phyloP scores from a whole-genome alignment of 2,113 vertebrate species.

The Pongo pygmaeus region DNA sequence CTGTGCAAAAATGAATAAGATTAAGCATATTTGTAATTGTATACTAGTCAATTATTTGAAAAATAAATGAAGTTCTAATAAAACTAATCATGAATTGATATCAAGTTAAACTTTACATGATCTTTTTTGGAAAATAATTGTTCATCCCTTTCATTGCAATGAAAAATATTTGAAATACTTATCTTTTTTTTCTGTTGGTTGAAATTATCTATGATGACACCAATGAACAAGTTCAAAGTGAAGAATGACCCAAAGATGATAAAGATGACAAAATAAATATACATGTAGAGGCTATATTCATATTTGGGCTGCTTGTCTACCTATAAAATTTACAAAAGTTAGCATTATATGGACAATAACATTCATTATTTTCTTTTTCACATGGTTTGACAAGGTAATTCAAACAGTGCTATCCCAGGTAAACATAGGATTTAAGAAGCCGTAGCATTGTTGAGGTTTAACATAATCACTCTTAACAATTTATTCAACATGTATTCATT shows the following conservation, averaged over 20 bases:
- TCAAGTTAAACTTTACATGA: slow-evolving; percentile 17
- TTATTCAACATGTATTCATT: neutral
- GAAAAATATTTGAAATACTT: slow-evolving; percentile 86
- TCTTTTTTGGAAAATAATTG: neutral
- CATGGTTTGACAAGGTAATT: neutral
- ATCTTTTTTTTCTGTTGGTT: slow-evolving; percentile 99
- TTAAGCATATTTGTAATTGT: neutral
- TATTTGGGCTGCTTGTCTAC: slow-evolving; percentile 88
- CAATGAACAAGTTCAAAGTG: slow-evolving; percentile 98
- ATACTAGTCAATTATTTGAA: neutral
- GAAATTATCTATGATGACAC: slow-evolving; percentile 99
- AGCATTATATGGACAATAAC: slow-evolving; percentile 54
- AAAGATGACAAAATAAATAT: slow-evolving; percentile 96
- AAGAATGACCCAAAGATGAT: slow-evolving; percentile 98
- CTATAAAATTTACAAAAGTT: slow-evolving; percentile 82
- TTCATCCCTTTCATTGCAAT: slow-evolving; percentile 16
- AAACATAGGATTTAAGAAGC: neutral
- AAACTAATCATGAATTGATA: neutral
- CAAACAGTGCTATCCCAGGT: neutral
- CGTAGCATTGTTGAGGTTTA: neutral
- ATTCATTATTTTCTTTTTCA: neutral
- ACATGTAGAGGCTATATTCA: slow-evolving; percentile 91
- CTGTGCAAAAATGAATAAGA: neutral
- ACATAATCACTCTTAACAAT: neutral
- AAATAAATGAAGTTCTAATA: slow-evolving; percentile 1